Evolutionary conservation across 1,140 invertebrate species (phyloP).

Genomic region (Ips typographus): DNA sequence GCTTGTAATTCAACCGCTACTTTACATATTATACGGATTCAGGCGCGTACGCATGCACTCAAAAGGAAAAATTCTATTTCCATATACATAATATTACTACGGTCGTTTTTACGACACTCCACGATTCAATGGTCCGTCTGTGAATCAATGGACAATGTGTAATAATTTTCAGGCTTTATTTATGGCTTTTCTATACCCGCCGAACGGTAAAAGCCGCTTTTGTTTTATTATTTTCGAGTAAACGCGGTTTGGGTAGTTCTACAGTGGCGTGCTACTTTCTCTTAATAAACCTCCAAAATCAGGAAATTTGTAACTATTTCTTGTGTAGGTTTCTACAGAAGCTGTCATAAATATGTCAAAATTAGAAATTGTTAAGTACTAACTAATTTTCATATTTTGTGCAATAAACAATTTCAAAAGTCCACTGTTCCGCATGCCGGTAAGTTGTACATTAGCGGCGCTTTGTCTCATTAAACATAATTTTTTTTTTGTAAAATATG

Average conservation of each 20-base stretch:
- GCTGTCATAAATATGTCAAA: too few relatives aligned
- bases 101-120: conserved; percentile 25
- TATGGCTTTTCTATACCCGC: conserved; percentile 15
- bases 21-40: conserved; percentile 28
- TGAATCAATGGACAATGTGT: conserved; percentile 30
- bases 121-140: conserved; percentile 20
- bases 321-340: too few relatives aligned
- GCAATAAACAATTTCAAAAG: too few relatives aligned
- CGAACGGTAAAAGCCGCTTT: conserved; percentile 16
- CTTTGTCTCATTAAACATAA: too few relatives aligned
- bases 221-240: conserved; percentile 16
- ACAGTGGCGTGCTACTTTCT: too few relatives aligned
- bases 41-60: not conserved
- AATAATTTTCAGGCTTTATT: conserved; percentile 26
- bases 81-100: conserved; percentile 18
- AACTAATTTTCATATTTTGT: too few relatives aligned
- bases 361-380: too few relatives aligned
- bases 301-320: too few relatives aligned
- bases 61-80: conserved; percentile 7
- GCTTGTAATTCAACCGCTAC: conserved; percentile 17
- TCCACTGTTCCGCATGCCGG: too few relatives aligned
- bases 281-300: too few relatives aligned
- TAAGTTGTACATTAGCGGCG: too few relatives aligned
- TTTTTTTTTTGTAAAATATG: too few relatives aligned
- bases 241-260: not conserved